Evolutionary conservation across 1,140 invertebrate genomes (phyloP).

Genomic region (Meloidogyne chitwoodi): DNA sequence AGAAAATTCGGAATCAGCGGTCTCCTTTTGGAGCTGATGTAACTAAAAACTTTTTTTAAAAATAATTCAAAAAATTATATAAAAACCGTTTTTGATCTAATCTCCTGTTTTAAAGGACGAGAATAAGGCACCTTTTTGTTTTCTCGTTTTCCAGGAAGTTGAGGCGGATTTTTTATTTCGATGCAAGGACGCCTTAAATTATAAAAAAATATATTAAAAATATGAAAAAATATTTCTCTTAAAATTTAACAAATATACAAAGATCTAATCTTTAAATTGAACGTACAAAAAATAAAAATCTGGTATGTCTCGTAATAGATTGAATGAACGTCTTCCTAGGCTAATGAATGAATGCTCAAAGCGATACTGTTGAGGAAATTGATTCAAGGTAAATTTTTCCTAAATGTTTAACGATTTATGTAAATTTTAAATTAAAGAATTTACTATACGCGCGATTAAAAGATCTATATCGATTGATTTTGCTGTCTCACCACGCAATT

Average conservation of each 20-base stretch:
- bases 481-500: constrained; percentile 13
- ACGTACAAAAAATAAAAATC: constrained; percentile 1
- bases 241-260: neutral
- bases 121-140: neutral
- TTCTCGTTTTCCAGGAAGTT: constrained; percentile 6
- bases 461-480: neutral
- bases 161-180: constrained; percentile 6
- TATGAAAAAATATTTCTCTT: neutral
- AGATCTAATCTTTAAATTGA: neutral
- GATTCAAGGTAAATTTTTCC: neutral
- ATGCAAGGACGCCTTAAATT: constrained; percentile 19
- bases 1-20: neutral
- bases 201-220: neutral
- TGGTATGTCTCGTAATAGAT: neutral
- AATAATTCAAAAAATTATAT: constrained; percentile 1
- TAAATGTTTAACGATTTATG: neutral
- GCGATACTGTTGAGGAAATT: neutral
- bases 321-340: neutral
- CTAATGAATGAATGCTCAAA: neutral
- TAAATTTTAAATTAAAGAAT: neutral
- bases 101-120: neutral
- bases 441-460: constrained; percentile 10
- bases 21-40: neutral
- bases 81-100: constrained; percentile 20
- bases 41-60: neutral